These are phyloP conservation scores for Naja naja DNA, from an alignment of 2,113 vertebrate species.

Conservation along the genomic window DNA sequence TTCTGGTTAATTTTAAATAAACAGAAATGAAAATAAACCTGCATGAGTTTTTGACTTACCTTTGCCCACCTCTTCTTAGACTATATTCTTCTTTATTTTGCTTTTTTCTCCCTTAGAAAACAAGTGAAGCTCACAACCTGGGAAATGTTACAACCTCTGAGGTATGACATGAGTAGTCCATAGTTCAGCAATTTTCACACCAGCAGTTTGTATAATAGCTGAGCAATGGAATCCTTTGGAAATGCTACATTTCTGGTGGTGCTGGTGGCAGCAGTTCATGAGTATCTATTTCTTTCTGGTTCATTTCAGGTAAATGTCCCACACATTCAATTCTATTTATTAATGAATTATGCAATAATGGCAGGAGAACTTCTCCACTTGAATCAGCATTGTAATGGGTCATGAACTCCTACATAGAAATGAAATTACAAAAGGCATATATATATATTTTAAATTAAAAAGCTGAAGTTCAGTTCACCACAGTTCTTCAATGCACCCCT, in stretches of 20 bases:
- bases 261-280: not conserved
- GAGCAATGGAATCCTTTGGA: not conserved
- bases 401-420: not conserved
- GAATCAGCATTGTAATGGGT: not conserved
- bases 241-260: not conserved
- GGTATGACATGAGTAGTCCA: not conserved
- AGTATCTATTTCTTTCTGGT: not conserved
- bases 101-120: not conserved
- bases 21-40: not conserved
- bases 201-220: not conserved
- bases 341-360: not conserved
- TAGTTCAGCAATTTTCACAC: not conserved
- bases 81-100: not conserved
- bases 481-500: not conserved
- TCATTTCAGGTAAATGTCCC: not conserved
- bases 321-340: not conserved
- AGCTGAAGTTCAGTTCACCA: not conserved
- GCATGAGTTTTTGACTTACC: not conserved
- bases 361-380: not conserved
- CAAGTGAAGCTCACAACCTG: not conserved
- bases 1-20: not conserved
- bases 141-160: not conserved
- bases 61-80: not conserved
- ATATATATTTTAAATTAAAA: not conserved
- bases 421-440: not conserved